phyloP scores from a whole-genome alignment of 2,888 invertebrate genomes.

The Synanthedon andrenaeformis region DNA sequence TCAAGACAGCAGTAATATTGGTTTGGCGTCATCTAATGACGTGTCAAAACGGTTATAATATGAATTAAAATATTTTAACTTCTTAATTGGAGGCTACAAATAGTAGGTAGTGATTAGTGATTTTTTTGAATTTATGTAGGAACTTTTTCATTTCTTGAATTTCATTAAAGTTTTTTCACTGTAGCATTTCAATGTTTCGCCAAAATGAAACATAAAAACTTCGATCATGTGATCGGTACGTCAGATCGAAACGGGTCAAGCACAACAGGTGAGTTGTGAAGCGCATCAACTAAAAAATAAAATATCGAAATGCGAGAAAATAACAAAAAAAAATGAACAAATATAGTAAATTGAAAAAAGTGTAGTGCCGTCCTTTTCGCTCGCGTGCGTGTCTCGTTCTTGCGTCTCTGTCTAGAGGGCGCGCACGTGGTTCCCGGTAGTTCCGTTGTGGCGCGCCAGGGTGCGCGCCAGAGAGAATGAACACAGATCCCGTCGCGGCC shows the following conservation, averaged over 20 bases:
- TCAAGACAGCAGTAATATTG: too few species aligned
- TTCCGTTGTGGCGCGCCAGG: constrained; percentile 22
- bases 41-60: too few species aligned
- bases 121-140: too few species aligned
- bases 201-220: constrained; percentile 22
- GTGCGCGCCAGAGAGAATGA: constrained; percentile 17
- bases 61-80: too few species aligned
- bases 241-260: constrained; percentile 67
- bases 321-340: constrained; percentile 61
- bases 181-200: too few species aligned
- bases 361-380: constrained; percentile 34
- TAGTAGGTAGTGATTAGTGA: too few species aligned
- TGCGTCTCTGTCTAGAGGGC: constrained; percentile 43
- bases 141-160: too few species aligned
- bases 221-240: constrained; percentile 60
- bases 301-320: constrained; percentile 71
- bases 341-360: constrained; percentile 71
- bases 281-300: constrained; percentile 71
- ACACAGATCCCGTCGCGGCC: constrained; percentile 66
- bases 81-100: too few species aligned
- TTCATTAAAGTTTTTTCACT: too few species aligned
- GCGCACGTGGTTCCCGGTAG: constrained; percentile 60
- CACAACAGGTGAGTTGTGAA: constrained; percentile 67
- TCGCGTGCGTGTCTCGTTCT: constrained; percentile 11
- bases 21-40: too few species aligned